Evolutionary conservation across 2,113 vertebrate species (phyloP).

Genomic region (Hepsetus odoe): DNA sequence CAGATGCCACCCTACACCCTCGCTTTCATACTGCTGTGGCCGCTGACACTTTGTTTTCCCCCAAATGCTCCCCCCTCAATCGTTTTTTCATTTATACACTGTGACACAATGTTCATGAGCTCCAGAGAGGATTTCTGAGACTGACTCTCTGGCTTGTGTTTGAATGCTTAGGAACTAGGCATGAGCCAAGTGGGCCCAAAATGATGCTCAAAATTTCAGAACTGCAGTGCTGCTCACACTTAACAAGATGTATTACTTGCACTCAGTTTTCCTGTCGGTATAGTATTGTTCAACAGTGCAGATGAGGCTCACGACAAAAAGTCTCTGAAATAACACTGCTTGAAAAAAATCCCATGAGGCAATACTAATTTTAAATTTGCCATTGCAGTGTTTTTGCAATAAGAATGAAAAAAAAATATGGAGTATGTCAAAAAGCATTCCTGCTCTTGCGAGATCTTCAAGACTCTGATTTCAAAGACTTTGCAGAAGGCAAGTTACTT

Average conservation of each 20-base stretch:
- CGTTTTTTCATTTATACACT: conserved; percentile 38
- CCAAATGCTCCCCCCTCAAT: conserved; percentile 18
- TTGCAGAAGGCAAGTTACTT: too few species aligned
- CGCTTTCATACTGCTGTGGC: conserved; percentile 8
- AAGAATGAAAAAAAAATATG: too few species aligned
- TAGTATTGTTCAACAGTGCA: too few species aligned
- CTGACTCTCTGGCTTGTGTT: not conserved
- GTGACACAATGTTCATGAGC: conserved; percentile 24
- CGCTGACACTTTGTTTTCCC: not conserved
- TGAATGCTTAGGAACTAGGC: conserved; percentile 7
- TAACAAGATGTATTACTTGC: not conserved
- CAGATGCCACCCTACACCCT: not conserved
- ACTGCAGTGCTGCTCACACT: not conserved
- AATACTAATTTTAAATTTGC: too few species aligned
- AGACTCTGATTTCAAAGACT: too few species aligned
- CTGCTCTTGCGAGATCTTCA: too few species aligned
- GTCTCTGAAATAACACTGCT: too few species aligned
- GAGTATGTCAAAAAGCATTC: too few species aligned
- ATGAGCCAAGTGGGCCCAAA: not conserved
- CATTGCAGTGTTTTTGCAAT: too few species aligned
- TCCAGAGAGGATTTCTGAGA: conserved; percentile 3
- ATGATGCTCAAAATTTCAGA: not conserved
- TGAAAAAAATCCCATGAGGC: too few species aligned
- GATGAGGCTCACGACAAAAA: too few species aligned
- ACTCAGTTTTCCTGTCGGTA: not conserved